A percentile compares a stretch with the other conserved stretches of the same genome.
Evolutionary conservation across 2,888 invertebrate species (phyloP).

Genomic region (Phengaris arion): DNA sequence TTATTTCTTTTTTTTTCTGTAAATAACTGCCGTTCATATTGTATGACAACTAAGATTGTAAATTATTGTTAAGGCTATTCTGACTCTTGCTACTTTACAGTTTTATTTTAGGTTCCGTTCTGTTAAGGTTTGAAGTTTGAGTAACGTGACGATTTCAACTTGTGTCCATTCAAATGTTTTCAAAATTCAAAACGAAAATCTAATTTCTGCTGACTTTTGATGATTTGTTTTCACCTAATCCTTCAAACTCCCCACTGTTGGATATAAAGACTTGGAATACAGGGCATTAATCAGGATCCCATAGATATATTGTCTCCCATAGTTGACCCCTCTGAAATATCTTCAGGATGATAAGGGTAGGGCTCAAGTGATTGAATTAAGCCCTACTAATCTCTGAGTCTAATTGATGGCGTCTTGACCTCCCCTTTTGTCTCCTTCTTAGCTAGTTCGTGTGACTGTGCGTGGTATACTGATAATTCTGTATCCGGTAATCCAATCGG

Average conservation of each 20-base stretch:
- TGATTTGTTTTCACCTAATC: not conserved
- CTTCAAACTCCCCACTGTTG: not conserved
- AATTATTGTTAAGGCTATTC: too few relatives aligned
- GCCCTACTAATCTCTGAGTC: constrained; percentile 15
- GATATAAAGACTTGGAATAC: constrained; percentile 2
- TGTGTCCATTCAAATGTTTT: too few relatives aligned
- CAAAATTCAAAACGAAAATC: too few relatives aligned
- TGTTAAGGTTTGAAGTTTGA: too few relatives aligned
- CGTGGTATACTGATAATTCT: not conserved
- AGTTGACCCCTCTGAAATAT: constrained; percentile 21
- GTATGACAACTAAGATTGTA: not conserved
- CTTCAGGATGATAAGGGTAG: constrained; percentile 20
- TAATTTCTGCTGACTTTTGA: not conserved
- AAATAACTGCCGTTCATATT: not conserved
- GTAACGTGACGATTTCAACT: too few relatives aligned
- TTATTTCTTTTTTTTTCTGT: not conserved
- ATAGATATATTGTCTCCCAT: constrained; percentile 11
- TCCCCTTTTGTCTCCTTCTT: constrained; percentile 2
- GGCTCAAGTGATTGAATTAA: constrained; percentile 20
- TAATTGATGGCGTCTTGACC: constrained; percentile 19
- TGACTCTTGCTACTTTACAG: too few relatives aligned
- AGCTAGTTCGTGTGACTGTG: not conserved
- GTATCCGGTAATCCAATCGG: not conserved
- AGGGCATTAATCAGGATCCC: constrained; percentile 13
- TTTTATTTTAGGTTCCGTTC: too few relatives aligned